Base-by-base conservation (phyloP, 2,113 vertebrate genomes). In the Nannobrachium achirus region DNA sequence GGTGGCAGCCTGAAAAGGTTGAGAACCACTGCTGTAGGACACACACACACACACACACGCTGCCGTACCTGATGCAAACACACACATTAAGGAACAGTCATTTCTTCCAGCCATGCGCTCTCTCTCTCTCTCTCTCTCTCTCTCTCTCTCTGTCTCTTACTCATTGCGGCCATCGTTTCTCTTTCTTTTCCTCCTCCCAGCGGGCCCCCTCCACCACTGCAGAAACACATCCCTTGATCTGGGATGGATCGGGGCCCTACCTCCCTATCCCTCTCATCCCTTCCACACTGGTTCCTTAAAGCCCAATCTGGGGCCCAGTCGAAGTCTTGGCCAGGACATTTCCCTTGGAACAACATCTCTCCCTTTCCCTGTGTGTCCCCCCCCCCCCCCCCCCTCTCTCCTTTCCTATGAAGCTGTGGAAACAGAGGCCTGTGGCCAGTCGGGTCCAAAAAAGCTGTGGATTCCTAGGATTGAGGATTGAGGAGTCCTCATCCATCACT, bases 321-420 rank as follows among this genome's bases (percentile, higher is more conserved):
- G n/a, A 42, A 80, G 67, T 84, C 59, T 89, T 88, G 88, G 86
- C 82, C 60, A 66, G 62, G 38, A 42, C 50, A 49, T 0, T 33
- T 56, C 69, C 33, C 66, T 82, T 87, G 86, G 76, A 86, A 74
- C 75, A 66, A 63, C 70, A 65, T 70, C 70, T 62, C 45, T 14
- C 44, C 25, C 20, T 66, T 60, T 46, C 55, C 16, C 62, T 66
- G 44, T 50, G n/a, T n/a, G n/a, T n/a, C 53, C 57, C 68, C 64
- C 64, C 52, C 75, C 74, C n/a, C n/a, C 53, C 57, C 68, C 64
- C 64, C 52, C 75, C 74, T 88, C n/a, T 88, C 89, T 90, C 88
- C 88, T 89, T 93, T 89, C 93, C 90, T 81, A 88, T 85, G 89
- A 78, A 83, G 38, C 20, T 63, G 81, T 87, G 83, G 79, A 89